Base-by-base conservation (phyloP, 35 echinoderm and acorn worm species). In the Anneissia japonica region DNA sequence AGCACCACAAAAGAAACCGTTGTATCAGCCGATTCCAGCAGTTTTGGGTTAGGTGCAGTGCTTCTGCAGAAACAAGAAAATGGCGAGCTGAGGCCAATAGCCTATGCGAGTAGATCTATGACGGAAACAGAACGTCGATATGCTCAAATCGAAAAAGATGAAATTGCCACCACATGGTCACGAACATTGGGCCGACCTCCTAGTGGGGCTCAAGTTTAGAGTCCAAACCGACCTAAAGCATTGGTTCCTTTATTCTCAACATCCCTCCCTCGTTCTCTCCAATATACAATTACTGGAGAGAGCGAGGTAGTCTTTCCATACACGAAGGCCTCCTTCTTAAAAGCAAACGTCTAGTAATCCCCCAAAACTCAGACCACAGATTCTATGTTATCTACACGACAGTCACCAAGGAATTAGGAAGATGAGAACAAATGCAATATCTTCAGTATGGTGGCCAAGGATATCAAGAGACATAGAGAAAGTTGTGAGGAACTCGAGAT, bases 1-100 rank as follows among this genome's bases (percentile, higher is more conserved):
- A 84, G 86, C 76, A 29, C 56, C 75, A 55, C 74, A 31, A 76
- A 82, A 36, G 36, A 74, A 23, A 94, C 83, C 0, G 83, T 90
- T 75, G 7, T 87, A 72, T 29, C 45, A 11, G 87, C 80, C 5
- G 92, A 94, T 77, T 87, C 86, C 5, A 93, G 91, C 73, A 80
- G 86, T 14, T 79, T 93, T 46, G 91, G 86, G 14, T 43, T 93
- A 14, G 85, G 84, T n/a, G 90, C 90, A 0, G 88, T 88, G 16
- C 79, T 89, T 4, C 35, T 46, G 31, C 87, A 89, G 39, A 84
- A 31, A 38, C 38, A 85, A 28, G 34, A 73, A 29, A 14, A 75
- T 32, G 83, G 83, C 6, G 9, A 82, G 13, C 35, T 31, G n/a
- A 46, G 39, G 39, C 37, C 39, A 26, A 46, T 89, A 37, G 45